These are phyloP conservation scores for Dendrolimus houi DNA, from an alignment of 2,888 invertebrate genomes.

Conservation along the genomic window DNA sequence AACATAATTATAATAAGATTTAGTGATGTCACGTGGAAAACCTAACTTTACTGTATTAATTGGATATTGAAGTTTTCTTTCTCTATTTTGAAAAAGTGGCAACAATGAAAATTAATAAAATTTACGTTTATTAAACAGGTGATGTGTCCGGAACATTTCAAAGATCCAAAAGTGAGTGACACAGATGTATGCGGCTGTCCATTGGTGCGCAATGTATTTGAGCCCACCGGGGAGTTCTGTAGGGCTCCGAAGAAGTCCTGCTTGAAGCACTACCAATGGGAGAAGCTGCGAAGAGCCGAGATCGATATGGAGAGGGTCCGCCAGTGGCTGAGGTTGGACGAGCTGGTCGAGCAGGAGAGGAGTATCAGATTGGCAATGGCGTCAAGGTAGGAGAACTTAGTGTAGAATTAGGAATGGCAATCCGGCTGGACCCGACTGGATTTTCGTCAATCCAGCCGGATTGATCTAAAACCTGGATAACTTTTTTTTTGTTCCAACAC, in stretches of 20 bases:
- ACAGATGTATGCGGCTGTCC: slow-evolving; percentile 96
- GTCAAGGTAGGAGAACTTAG: slow-evolving; percentile 41
- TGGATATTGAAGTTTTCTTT: too few species aligned
- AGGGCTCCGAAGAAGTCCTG: slow-evolving; percentile 92
- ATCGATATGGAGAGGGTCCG: slow-evolving; percentile 95
- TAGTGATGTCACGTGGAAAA: too few species aligned
- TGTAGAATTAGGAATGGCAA: not conserved
- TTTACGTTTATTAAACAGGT: slow-evolving; percentile 51
- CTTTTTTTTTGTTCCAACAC: too few species aligned
- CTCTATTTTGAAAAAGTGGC: too few species aligned
- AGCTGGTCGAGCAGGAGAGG: slow-evolving; percentile 94
- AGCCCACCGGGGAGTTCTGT: slow-evolving; percentile 91
- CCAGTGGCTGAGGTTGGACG: slow-evolving; percentile 96
- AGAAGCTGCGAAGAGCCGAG: slow-evolving; percentile 94
- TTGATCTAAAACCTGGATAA: too few species aligned
- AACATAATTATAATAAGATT: too few species aligned
- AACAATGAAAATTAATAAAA: not conserved
- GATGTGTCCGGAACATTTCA: slow-evolving; percentile 98
- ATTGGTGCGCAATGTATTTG: slow-evolving; percentile 88
- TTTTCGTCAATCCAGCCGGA: too few species aligned
- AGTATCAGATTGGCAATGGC: slow-evolving; percentile 85
- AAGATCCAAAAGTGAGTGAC: slow-evolving; percentile 92
- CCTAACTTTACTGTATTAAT: too few species aligned
- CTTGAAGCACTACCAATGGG: slow-evolving; percentile 95
- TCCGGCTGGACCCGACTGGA: too few species aligned